These are phyloP conservation scores for Dysdera silvatica DNA, from an alignment of 1,140 invertebrate genomes.

Conservation along the genomic window DNA sequence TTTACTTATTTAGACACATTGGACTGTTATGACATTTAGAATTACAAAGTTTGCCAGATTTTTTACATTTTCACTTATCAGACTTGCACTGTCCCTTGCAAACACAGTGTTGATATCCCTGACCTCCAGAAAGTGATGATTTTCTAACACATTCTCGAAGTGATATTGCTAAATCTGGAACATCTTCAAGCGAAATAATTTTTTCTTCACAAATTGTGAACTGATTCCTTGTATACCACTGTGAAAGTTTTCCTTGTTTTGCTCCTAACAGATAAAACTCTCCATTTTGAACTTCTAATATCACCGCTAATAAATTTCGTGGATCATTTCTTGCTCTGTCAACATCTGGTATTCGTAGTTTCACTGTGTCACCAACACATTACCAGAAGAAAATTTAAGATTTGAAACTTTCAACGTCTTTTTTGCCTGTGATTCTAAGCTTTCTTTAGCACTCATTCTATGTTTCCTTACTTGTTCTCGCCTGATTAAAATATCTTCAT, in stretches of 20 bases:
- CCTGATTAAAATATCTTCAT: slow-evolving; percentile 11
- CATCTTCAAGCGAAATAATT: not conserved
- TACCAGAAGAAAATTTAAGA: not conserved
- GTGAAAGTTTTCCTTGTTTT: not conserved
- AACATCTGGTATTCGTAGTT: slow-evolving; percentile 9
- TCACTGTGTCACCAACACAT: slow-evolving; percentile 8
- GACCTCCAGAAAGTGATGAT: not conserved
- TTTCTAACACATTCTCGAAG: not conserved
- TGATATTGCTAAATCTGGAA: slow-evolving; percentile 1
- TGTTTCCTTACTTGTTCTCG: slow-evolving; percentile 12
- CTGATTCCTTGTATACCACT: too few species aligned
- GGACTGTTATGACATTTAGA: slow-evolving; percentile 10
- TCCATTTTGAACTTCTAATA: not conserved
- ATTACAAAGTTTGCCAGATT: not conserved
- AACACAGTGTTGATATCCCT: not conserved
- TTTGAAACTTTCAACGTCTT: slow-evolving; percentile 11
- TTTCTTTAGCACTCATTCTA: slow-evolving; percentile 5
- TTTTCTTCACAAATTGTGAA: not conserved
- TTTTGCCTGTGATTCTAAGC: slow-evolving; percentile 1
- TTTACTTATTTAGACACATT: not conserved
- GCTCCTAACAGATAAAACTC: not conserved
- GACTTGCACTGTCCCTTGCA: not conserved
- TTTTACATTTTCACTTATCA: slow-evolving; percentile 11
- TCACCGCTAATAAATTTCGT: slow-evolving; percentile 4
- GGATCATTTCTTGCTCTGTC: slow-evolving; percentile 14